These are phyloP conservation scores for Ornithoptera alexandrae DNA, from an alignment of 2,888 invertebrate species.

Conservation along the genomic window DNA sequence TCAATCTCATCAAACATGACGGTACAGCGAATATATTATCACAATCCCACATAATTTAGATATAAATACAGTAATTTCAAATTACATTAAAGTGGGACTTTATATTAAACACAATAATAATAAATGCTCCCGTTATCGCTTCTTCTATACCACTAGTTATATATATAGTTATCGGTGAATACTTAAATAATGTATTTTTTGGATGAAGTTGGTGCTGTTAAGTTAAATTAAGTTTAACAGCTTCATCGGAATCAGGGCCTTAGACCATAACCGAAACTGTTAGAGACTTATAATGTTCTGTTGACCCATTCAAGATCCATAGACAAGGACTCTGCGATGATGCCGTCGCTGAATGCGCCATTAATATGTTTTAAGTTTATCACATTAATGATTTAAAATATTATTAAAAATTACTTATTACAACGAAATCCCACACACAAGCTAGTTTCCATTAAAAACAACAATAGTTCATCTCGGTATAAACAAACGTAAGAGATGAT, in stretches of 20 bases:
- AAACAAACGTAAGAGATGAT: background rate
- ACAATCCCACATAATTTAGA: constrained; percentile 22
- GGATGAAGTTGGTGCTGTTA: background rate
- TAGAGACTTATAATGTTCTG: too few relatives aligned
- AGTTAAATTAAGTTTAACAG: too few relatives aligned
- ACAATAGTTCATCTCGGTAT: too few relatives aligned
- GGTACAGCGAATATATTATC: constrained; percentile 26
- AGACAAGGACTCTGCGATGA: constrained; percentile 35
- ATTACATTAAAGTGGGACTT: constrained; percentile 36
- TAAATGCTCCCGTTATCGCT: constrained; percentile 56
- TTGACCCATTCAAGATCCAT: constrained; percentile 33
- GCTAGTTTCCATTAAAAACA: too few relatives aligned
- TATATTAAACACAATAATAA: constrained; percentile 41
- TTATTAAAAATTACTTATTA: background rate
- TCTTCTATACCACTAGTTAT: constrained; percentile 39
- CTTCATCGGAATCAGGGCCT: too few relatives aligned
- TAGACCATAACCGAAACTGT: too few relatives aligned
- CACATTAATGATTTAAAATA: background rate
- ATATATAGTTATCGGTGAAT: background rate
- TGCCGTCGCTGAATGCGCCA: constrained; percentile 18
- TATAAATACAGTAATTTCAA: constrained; percentile 45
- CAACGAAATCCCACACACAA: too few relatives aligned
- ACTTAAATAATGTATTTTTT: background rate
- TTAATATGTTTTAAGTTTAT: constrained; percentile 39
- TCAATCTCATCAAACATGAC: background rate